Conservation (phyloP, 2,113 vertebrate genomes). For the Petaurus breviceps region DNA sequence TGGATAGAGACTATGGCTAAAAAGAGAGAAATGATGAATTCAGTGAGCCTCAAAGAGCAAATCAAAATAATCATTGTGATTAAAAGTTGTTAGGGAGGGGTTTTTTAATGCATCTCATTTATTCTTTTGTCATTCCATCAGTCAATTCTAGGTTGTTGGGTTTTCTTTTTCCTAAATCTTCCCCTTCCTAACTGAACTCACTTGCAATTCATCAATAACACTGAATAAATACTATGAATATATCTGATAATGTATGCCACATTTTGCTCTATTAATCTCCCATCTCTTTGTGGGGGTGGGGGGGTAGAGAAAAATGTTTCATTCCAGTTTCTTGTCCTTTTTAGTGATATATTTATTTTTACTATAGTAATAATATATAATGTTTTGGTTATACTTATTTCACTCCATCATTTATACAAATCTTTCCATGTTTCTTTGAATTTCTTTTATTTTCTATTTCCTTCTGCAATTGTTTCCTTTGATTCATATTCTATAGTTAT, state of each 20-base stretch:
- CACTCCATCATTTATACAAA: neutral
- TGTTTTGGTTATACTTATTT: neutral
- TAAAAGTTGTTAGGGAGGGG: neutral
- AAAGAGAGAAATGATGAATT: conserved; percentile 22
- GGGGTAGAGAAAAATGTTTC: neutral
- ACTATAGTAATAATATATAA: neutral
- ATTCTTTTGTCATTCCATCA: neutral
- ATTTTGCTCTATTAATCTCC: neutral
- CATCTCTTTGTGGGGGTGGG: neutral
- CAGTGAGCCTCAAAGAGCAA: neutral
- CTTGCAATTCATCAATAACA: neutral
- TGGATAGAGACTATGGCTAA: neutral
- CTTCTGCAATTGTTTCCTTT: neutral
- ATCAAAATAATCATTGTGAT: conserved; percentile 6
- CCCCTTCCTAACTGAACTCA: neutral
- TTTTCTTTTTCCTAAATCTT: neutral
- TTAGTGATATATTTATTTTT: neutral
- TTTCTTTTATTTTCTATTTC: neutral
- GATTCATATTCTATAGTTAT: neutral
- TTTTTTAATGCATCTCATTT: neutral
- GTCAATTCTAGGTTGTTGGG: neutral
- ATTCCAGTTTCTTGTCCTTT: neutral
- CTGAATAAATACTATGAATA: neutral
- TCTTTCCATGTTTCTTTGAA: neutral
- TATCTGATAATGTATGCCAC: neutral